Base-by-base conservation (phyloP, 2,113 vertebrate species). In the Malurus alboscapulatus region DNA sequence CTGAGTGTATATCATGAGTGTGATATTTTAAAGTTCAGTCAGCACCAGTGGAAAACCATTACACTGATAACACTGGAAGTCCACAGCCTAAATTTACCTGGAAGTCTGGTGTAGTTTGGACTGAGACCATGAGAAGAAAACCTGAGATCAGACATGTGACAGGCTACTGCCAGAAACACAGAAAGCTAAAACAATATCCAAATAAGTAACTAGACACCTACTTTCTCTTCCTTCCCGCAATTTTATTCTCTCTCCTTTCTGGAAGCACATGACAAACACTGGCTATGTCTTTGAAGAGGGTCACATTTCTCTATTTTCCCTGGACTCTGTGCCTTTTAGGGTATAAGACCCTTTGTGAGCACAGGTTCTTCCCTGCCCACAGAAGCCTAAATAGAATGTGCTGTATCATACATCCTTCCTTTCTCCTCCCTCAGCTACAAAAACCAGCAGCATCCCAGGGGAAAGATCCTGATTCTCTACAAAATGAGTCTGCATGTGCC, bases 41-140 rank as follows among this genome's bases (percentile, higher is more conserved):
- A 68, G 25, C 75, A 53, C 38, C 86, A 84, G 32, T 74, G 73
- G 73, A 91, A 94, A 90, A 30, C 22, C 65, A 38, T 75, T 83
- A 79, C 75, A 59, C 20, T 79, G 84, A 84, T 58, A 84, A 44
- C 40, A 42, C 18, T 72, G 48, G 72, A 94, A 66, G 30, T 44
- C 44, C 27, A 42, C 26, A 62, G 34, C 16, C 21, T 59, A 51
- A 72, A 65, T 66, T 76, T 92, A 72, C 59, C 45, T 73, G 36
- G 24, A 66, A 20, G 25, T 53, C 82, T 84, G 44, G 22, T 65
- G 44, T 74, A 74, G 14, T 53, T 72, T 68, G 55, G 19, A 50
- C 27, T 61, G 66, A 75, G 36, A 76, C 24, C 29, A 25, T 48
- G 12, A 87, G 25, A 72, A 90, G 5, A 2, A 10, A 36, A 75